Conservation (phyloP, 1,140 invertebrate genomes). For the Lepidurus couesii region DNA sequence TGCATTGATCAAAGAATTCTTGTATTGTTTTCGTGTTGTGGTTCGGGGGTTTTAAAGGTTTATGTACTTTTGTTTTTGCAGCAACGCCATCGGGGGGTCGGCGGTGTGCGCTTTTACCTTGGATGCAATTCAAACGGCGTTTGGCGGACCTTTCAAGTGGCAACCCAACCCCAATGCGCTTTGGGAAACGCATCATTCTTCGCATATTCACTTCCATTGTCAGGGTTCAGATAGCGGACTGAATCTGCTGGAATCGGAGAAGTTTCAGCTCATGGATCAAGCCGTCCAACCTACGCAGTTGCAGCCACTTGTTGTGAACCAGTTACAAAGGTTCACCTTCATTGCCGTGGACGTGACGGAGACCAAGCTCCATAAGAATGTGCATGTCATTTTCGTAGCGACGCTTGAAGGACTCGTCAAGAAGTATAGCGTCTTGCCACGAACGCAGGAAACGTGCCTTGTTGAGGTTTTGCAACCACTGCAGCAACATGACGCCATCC, state of each 20-base stretch:
- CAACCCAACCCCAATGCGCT: slow-evolving; percentile 66
- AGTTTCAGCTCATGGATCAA: slow-evolving; percentile 82
- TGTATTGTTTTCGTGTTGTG: too few relatives aligned
- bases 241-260: slow-evolving; percentile 58
- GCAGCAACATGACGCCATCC: slow-evolving; percentile 50
- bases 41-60: not conserved
- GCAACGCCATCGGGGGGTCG: slow-evolving; percentile 84
- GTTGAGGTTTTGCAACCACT: slow-evolving; percentile 76
- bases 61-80: slow-evolving; percentile 47
- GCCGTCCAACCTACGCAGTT: slow-evolving; percentile 67
- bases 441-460: slow-evolving; percentile 65
- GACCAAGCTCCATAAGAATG: slow-evolving; percentile 56
- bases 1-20: too few relatives aligned
- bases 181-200: slow-evolving; percentile 61
- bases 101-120: slow-evolving; percentile 90
- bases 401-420: slow-evolving; percentile 67
- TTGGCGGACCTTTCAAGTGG: slow-evolving; percentile 80
- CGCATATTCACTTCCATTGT: slow-evolving; percentile 55
- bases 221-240: slow-evolving; percentile 44
- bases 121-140: slow-evolving; percentile 71
- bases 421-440: slow-evolving; percentile 69
- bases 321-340: slow-evolving; percentile 67
- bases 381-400: slow-evolving; percentile 72
- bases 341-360: slow-evolving; percentile 69
- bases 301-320: slow-evolving; percentile 61